phyloP scores from a whole-genome alignment of 2,888 invertebrate species.

The Sthenelais limicola region DNA sequence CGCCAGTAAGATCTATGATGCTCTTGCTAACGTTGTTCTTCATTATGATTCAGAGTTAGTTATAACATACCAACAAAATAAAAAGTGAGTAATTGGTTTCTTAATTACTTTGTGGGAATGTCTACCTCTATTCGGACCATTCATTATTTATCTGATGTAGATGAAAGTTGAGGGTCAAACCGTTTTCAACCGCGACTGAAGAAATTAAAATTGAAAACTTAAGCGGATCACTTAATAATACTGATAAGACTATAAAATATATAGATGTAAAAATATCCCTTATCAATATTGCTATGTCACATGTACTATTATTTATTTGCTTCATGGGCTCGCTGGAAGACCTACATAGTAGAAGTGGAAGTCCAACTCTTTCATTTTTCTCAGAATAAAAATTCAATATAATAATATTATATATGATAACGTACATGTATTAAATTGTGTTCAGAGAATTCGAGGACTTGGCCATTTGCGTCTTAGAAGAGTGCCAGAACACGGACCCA shows the following conservation, averaged over 20 bases:
- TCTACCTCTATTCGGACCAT: not conserved
- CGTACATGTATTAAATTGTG: conserved; percentile 12
- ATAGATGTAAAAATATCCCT: no score
- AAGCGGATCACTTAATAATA: no score
- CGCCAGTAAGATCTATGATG: conserved; percentile 65
- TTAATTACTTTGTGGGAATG: not conserved
- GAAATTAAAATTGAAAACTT: not conserved
- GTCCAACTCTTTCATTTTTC: not conserved
- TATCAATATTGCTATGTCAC: no score
- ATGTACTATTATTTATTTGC: no score
- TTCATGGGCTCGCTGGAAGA: no score
- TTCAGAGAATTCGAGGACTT: conserved; percentile 70
- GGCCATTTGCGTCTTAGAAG: conserved; percentile 68
- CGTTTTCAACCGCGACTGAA: not conserved
- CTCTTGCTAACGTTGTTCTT: conserved; percentile 58
- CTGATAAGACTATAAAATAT: no score
- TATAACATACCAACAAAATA: conserved; percentile 49
- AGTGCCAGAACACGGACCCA: conserved; percentile 68
- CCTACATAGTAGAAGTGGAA: not conserved
- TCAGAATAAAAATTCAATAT: not conserved
- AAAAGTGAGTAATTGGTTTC: conserved; percentile 55
- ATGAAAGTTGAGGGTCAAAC: not conserved
- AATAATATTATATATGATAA: not conserved
- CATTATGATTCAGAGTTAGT: conserved; percentile 60
- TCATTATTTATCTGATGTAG: no score